Evolutionary conservation across 2,888 invertebrate genomes (phyloP).

Genomic region (Trimorus sp.): DNA sequence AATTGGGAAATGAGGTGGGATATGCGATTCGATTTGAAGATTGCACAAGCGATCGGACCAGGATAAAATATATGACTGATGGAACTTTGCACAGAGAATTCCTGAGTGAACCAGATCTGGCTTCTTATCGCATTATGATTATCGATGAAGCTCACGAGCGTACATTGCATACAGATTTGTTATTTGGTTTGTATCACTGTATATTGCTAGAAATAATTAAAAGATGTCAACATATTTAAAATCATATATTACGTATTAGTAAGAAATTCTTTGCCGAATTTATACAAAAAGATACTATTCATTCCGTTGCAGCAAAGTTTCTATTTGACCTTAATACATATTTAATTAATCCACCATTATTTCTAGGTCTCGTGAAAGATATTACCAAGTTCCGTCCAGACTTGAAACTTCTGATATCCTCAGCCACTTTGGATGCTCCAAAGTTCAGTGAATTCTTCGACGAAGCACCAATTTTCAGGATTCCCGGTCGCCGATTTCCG

Average conservation of each 20-base stretch:
- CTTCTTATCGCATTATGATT: constrained; percentile 98
- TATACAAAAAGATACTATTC: no score
- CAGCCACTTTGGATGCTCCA: constrained; percentile 98
- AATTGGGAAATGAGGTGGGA: constrained; percentile 95
- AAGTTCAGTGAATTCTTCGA: constrained; percentile 99
- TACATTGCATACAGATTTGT: constrained; percentile 98
- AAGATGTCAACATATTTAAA: no score
- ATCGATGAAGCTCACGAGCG: constrained; percentile 99
- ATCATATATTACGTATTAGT: no score
- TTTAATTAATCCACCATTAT: background rate
- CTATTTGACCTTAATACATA: background rate
- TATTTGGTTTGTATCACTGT: constrained; percentile 86
- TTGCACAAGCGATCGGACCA: constrained; percentile 93
- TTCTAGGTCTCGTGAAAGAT: constrained; percentile 92
- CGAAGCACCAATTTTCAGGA: constrained; percentile 98
- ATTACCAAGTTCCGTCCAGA: constrained; percentile 96
- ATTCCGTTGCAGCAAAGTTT: no score
- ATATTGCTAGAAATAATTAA: no score
- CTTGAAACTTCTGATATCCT: constrained; percentile 97
- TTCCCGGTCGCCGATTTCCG: constrained; percentile 98
- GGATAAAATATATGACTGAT: constrained; percentile 99
- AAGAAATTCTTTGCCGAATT: no score
- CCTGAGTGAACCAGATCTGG: constrained; percentile 97
- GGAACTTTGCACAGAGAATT: constrained; percentile 99
- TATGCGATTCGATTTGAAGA: constrained; percentile 99